Evolutionary conservation across 1,140 invertebrate genomes (phyloP), one percentile per base, ranked within the genome.

Genomic region (Meloidogyne floridensis): DNA sequence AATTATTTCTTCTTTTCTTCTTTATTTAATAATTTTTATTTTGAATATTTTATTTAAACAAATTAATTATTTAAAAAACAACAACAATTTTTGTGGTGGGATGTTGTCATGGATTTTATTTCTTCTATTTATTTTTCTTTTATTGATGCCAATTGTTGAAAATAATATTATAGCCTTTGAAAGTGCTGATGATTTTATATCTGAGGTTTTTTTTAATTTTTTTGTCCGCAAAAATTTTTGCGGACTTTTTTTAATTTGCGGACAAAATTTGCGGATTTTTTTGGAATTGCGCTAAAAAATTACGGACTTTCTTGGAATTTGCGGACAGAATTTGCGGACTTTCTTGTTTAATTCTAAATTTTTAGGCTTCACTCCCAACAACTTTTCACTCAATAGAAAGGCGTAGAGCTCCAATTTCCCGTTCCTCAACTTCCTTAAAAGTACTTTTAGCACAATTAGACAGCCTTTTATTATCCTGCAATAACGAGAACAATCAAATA

Each of bases 401-500:
- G 65, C 51, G 54, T 42, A 70, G 43, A 32, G 65, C 53, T 72
- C 54, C 54, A 78, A 71, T 20, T 4, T 20, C 56, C 76, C 76
- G 56, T 70, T n/a, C 15, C 32, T 70, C 54, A 4, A 20, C 20
- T 70, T 59, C 56, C 20, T n/a, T 70, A 20, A 69, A 59, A 47
- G 76, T 11, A n/a, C 11, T 20, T 42, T 59, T 78, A 47, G 15
- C 7, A 9, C 11, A 59, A 78, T 71, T 78, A 69, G 53, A 53
- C 9, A 32, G 13, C 11, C 54, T 59, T 11, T 78, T 78, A 71
- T 79, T 9, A 10, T 69, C 65, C 80, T 53, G 32, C 51, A 43
- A 56, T 69, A 80, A 53, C 80, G 72, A 70, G 53, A 20, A 47
- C 80, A 5, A 47, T 32, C 20, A 51, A 32, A 56, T 85, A 86